Conservation (phyloP, 1,140 invertebrate genomes). For the Paraescarpia echinospica region DNA sequence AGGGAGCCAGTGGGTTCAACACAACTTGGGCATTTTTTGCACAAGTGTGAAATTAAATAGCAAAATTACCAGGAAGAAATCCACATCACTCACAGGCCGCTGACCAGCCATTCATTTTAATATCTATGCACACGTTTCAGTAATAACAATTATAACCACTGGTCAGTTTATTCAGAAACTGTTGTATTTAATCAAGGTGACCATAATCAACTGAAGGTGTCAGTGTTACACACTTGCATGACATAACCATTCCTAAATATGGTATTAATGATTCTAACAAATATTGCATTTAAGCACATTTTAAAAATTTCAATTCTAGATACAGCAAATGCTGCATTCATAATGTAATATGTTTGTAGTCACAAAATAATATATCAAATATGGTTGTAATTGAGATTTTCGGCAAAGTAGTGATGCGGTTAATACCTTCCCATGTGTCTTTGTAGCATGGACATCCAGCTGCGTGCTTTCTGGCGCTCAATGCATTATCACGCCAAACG, state of each 20-base stretch:
- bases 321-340: not conserved
- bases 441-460: constrained; percentile 58
- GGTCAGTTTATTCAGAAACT: too few species aligned
- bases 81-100: too few species aligned
- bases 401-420: not conserved
- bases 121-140: too few species aligned
- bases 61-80: too few species aligned
- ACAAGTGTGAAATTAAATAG: too few species aligned
- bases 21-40: too few species aligned
- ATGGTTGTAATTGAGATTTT: not conserved
- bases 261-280: not conserved
- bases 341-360: not conserved
- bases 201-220: too few species aligned
- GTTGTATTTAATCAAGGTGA: too few species aligned
- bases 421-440: not conserved
- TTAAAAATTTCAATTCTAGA: not conserved
- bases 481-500: constrained; percentile 50
- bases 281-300: too few species aligned
- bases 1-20: too few species aligned
- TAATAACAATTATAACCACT: too few species aligned
- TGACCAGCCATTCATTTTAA: too few species aligned
- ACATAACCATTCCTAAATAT: not conserved
- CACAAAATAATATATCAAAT: not conserved
- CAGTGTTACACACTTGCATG: not conserved
- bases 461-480: constrained; percentile 61